Evolutionary conservation across 2,113 vertebrate genomes (phyloP), one percentile per base, ranked within the genome.

Genomic region (Zosterops japonicus): DNA sequence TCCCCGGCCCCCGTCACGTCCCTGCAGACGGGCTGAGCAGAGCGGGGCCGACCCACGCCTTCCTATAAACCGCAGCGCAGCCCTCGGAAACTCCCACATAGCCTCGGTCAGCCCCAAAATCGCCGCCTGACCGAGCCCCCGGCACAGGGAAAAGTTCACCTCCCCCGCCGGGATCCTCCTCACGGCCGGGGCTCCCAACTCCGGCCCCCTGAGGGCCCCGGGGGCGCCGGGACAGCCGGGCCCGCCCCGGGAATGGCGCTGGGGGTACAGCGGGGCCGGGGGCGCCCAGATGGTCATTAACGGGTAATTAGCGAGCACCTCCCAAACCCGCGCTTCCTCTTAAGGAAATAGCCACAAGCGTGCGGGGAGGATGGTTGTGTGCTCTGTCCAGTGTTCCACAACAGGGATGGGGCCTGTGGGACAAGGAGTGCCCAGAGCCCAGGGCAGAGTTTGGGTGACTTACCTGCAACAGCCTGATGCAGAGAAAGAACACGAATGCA

Each of bases 401-500:
- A 29, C 55, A 31, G 14, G 12, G 12, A 18, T 0, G 0, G n/a
- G 31, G 35, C 0, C 0, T 4, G 44, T 1, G n/a, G 16, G 33
- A 35, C 28, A 12, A 2, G 7, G 22, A 28, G 12, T 1, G 6
- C 9, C 28, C 27, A 6, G 42, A 46, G 39, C 42, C 22, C 35
- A 1, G 11, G 5, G 11, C 21, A 12, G 16, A 4, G 10, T 55
- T 50, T 7, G 19, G 20, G 42, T 22, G 41, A 7, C 17, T 65
- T 14, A 20, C 49, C 39, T 33, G n/a, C 50, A 33, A 7, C 28
- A 33, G 69, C 46, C 11, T 33, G 23, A 6, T 4, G 53, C 76
- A 60, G 23, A 64, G 44, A 24, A 50, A 72, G 21, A 69, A 22
- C 55, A 33, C 77, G 29, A 46, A 55, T 1, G 2, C 2, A 50